Evolutionary conservation across 1,140 invertebrate genomes (phyloP), one percentile per base, ranked within the genome.

Genomic region (Stegodyphus mimosarum): DNA sequence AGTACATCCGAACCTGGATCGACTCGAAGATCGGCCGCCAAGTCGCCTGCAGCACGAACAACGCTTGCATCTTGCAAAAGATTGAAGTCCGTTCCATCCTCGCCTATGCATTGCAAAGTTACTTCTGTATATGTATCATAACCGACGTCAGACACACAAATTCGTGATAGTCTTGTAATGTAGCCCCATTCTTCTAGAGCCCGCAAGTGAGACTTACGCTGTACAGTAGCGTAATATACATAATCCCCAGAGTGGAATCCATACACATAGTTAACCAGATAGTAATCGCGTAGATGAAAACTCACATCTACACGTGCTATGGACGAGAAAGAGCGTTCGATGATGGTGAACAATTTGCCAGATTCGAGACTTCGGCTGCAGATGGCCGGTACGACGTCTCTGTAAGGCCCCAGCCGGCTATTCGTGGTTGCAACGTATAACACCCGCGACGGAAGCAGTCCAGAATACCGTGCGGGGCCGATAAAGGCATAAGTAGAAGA

Each of bases 371-470:
- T 87, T 50, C 96, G 93, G 88, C 95, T 96, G 10, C 96, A 95
- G 89, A 98, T 97, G 2, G 96, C 96, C 7, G 97, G 97, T 15
- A 98, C 96, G 88, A 97, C 95, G 89, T 98, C 96, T n/a, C 96
- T 93, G 90, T 96, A 97, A 87, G 97, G 95, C 7, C 96, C 97
- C 87, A 95, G 95, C 88, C 95, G 96, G 0, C 96, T 98, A 89
- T 98, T 97, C 2, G 97, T 98, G 5, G 96, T 97, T 5, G 96
- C 97, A 6, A 99, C 96, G 91, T 99, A 99, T 0, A 99, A 91
- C 33, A 98, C 95, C 90, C 96, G 95, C 4, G 13, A 81, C 52
- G 92, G 91, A 70, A 93, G 93, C 94, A 94, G 95, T 1, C 93
- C 92, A 87, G 93, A 93, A 89, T 97, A 96, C 71, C 94, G 93